These are phyloP conservation scores for Melitaea athalia DNA, from an alignment of 2,888 invertebrate species.

Conservation along the genomic window DNA sequence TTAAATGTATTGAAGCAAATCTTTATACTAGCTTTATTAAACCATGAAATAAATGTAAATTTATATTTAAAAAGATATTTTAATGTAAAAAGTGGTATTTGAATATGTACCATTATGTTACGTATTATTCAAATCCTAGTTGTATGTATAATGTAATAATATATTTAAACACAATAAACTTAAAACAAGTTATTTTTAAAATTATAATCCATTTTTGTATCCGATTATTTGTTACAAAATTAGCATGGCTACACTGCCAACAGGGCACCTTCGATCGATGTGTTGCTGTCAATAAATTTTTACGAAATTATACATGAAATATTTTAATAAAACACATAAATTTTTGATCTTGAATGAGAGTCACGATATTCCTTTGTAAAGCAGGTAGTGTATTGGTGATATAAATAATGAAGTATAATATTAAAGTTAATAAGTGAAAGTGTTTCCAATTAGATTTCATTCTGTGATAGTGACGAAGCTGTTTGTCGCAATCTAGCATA, in stretches of 20 bases:
- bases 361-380: conserved; percentile 3
- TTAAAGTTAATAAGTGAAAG: conserved; percentile 66
- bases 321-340: conserved; percentile 53
- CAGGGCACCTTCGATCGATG: conserved; percentile 82
- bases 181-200: background rate
- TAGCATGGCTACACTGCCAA: conserved; percentile 75
- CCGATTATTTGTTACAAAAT: conserved; percentile 31
- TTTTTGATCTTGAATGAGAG: conserved; percentile 27
- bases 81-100: no score
- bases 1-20: no score
- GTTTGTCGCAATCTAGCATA: conserved; percentile 64
- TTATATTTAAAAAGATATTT: no score
- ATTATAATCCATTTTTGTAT: background rate
- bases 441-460: conserved; percentile 55
- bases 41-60: no score
- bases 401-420: conserved; percentile 31
- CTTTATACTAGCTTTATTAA: no score
- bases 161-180: background rate
- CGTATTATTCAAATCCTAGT: no score
- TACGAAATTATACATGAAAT: conserved; percentile 49
- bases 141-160: background rate
- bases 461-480: conserved; percentile 71
- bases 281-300: conserved; percentile 73
- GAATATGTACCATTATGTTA: no score
- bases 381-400: conserved; percentile 22